Conservation (phyloP, 2,113 vertebrate genomes). For the Nycticryphes semicollaris region DNA sequence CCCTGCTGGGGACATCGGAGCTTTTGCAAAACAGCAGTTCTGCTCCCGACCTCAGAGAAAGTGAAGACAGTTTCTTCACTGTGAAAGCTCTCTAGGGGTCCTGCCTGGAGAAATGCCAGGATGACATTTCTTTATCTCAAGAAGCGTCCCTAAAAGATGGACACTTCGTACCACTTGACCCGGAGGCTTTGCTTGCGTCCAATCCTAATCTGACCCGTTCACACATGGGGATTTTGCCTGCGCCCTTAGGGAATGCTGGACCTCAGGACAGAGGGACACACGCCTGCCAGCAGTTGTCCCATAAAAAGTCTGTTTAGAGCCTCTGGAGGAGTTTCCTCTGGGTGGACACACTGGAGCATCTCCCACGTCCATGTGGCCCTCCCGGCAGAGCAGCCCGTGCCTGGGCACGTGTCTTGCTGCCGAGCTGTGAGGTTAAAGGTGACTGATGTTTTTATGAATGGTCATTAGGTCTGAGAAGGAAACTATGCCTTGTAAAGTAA, state of each 20-base stretch:
- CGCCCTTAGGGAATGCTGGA: not conserved
- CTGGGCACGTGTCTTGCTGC: not conserved
- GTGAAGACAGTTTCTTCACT: not conserved
- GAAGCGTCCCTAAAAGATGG: not conserved
- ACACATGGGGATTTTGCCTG: not conserved
- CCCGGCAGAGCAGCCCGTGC: not conserved
- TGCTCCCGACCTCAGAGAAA: not conserved
- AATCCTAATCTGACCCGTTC: not conserved
- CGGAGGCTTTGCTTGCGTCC: not conserved
- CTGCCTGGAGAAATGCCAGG: not conserved
- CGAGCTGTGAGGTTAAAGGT: not conserved
- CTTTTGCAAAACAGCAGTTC: not conserved
- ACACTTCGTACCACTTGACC: not conserved
- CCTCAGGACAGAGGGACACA: not conserved
- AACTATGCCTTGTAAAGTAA: not conserved
- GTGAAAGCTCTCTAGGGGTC: not conserved
- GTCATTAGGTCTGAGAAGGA: not conserved
- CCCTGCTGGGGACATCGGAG: not conserved
- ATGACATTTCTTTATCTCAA: not conserved
- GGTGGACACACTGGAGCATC: not conserved
- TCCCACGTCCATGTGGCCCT: accelerated
- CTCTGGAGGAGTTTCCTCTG: not conserved
- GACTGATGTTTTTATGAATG: not conserved
- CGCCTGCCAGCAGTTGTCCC: not conserved
- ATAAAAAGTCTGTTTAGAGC: not conserved